These are phyloP conservation scores for Cephus rjabovi DNA, from an alignment of 2,888 invertebrate genomes.

Conservation along the genomic window DNA sequence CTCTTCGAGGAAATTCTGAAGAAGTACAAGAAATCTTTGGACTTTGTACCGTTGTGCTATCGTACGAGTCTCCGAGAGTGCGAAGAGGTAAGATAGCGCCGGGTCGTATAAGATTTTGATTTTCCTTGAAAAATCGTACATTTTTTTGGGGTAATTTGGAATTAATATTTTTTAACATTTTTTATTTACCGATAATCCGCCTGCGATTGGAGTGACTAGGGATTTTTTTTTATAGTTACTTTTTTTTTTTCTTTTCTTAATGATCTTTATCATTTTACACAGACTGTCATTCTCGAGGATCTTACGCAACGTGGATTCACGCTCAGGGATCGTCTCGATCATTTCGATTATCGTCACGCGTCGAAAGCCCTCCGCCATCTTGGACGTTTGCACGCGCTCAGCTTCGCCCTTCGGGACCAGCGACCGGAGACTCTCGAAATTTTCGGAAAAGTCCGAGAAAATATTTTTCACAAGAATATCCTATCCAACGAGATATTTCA, in stretches of 20 bases:
- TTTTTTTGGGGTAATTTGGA: neutral
- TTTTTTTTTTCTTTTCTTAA: no score
- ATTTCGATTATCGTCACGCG: slow-evolving; percentile 36
- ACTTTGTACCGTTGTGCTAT: slow-evolving; percentile 24
- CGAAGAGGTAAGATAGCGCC: slow-evolving; percentile 27
- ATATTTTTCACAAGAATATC: neutral
- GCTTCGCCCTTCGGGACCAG: slow-evolving; percentile 33
- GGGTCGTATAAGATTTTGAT: neutral
- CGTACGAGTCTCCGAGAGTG: slow-evolving; percentile 7
- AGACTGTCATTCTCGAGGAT: slow-evolving; percentile 38
- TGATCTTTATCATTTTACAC: slow-evolving; percentile 1
- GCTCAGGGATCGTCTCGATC: slow-evolving; percentile 17
- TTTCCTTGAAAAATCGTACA: no score
- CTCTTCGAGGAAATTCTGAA: slow-evolving; percentile 24
- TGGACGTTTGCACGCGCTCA: slow-evolving; percentile 38
- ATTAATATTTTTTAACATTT: neutral
- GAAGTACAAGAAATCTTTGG: neutral
- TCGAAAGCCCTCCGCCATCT: slow-evolving; percentile 25
- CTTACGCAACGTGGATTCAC: slow-evolving; percentile 29
- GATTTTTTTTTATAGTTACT: neutral
- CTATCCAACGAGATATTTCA: neutral
- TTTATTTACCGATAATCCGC: neutral
- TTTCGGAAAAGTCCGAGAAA: slow-evolving; percentile 27
- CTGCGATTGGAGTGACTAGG: neutral
- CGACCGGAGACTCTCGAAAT: slow-evolving; percentile 31